Evolutionary conservation across 1,140 invertebrate genomes (phyloP).

Genomic region (Pseudomyrmex pallidus): DNA sequence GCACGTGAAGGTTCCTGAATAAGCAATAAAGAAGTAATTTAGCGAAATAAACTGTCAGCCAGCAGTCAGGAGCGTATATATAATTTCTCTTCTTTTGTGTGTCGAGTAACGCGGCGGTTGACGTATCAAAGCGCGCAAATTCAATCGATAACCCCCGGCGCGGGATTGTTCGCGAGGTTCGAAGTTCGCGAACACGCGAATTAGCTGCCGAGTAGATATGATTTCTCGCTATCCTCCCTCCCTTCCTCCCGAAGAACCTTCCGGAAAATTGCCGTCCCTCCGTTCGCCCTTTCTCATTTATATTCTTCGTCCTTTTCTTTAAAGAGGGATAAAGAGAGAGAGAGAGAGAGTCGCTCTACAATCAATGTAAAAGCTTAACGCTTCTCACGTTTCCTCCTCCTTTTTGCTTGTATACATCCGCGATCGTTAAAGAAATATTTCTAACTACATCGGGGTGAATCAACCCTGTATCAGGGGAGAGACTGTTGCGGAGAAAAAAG

Average conservation of each 20-base stretch:
- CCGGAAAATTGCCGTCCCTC: not conserved
- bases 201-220: constrained; percentile 31
- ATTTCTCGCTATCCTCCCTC: constrained; percentile 7
- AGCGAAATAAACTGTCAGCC: too few relatives aligned
- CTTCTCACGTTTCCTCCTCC: not conserved
- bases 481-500: constrained; percentile 7
- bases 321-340: too few relatives aligned
- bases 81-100: not conserved
- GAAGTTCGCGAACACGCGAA: constrained; percentile 32
- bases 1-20: too few relatives aligned
- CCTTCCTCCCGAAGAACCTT: not conserved
- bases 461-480: constrained; percentile 4
- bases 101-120: not conserved
- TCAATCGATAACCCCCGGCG: not conserved
- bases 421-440: constrained; percentile 35
- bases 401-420: too few relatives aligned
- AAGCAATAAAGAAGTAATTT: too few relatives aligned
- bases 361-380: constrained; percentile 39
- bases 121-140: not conserved
- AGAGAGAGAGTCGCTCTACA: not conserved
- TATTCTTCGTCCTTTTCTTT: constrained; percentile 32
- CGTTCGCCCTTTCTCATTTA: constrained; percentile 17
- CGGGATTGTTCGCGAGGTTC: not conserved
- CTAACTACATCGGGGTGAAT: constrained; percentile 7
- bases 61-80: not conserved